A percentile compares a stretch with the other conserved stretches of the same genome.
phyloP scores from a whole-genome alignment of 2,113 vertebrate genomes.

The Saimiri boliviensis region DNA sequence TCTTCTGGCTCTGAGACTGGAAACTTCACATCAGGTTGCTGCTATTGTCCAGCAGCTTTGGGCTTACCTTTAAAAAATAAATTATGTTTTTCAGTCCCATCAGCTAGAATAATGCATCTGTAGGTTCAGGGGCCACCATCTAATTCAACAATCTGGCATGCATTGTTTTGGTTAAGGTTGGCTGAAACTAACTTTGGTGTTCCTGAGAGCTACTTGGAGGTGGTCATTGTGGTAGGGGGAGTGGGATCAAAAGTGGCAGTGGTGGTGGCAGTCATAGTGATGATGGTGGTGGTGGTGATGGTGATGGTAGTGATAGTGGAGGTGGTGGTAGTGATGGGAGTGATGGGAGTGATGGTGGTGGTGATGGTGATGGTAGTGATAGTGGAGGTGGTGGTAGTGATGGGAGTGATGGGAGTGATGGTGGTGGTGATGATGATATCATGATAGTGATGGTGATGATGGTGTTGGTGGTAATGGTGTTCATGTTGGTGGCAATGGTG shows the following conservation, averaged over 20 bases:
- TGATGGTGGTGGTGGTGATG: fast-evolving
- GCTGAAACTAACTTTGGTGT: neutral
- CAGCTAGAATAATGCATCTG: neutral
- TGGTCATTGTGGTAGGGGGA: too few relatives aligned
- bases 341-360: fast-evolving
- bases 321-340: fast-evolving
- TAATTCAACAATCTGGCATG: neutral
- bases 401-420: fast-evolving
- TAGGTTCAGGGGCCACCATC: neutral
- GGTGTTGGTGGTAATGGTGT: fast-evolving
- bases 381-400: fast-evolving
- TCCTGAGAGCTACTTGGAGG: neutral
- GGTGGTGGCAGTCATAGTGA: fast-evolving
- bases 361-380: fast-evolving
- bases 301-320: fast-evolving
- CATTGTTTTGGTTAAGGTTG: neutral
- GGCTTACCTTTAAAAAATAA: too few relatives aligned
- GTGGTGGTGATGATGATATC: neutral
- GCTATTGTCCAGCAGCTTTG: neutral
- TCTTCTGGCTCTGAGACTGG: neutral
- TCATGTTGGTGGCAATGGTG: neutral
- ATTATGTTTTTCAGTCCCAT: neutral
- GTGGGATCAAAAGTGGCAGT: too few relatives aligned
- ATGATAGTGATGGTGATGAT: fast-evolving
- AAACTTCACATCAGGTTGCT: neutral